These are phyloP conservation scores for Podarcis lilfordi DNA, from an alignment of 2,797 vertebrate genomes.

Conservation along the genomic window DNA sequence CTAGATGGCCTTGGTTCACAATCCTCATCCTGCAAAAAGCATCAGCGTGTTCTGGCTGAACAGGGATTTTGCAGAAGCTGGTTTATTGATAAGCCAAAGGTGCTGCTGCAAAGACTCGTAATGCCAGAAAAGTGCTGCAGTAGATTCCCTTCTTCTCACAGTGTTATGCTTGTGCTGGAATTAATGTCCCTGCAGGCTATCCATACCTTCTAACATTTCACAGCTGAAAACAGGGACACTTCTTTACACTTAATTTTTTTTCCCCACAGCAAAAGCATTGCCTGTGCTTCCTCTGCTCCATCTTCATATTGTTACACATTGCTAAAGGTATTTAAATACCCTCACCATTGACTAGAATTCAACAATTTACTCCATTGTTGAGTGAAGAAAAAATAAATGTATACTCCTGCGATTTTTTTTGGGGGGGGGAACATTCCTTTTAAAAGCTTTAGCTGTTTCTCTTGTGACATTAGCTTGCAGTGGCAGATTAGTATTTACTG, in stretches of 20 bases:
- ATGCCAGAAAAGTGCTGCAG: neutral
- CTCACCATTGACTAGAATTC: neutral
- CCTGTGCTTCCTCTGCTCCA: neutral
- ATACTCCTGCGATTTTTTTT: neutral
- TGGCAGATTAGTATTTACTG: slow-evolving; percentile 2
- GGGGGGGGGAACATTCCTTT: neutral
- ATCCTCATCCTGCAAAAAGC: neutral
- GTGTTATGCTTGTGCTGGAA: neutral
- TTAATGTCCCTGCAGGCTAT: neutral
- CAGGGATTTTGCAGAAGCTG: neutral
- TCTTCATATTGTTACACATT: neutral
- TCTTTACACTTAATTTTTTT: neutral
- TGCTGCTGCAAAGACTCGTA: neutral
- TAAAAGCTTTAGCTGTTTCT: neutral
- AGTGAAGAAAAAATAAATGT: neutral
- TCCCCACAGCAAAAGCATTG: neutral
- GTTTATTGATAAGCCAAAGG: neutral
- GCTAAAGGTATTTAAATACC: neutral
- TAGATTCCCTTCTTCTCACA: neutral
- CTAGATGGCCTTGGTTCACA: neutral
- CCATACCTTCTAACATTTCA: neutral
- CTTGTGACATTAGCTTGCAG: neutral
- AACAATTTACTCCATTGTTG: neutral
- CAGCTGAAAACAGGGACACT: neutral
- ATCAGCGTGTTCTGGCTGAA: neutral